Base-by-base conservation (phyloP, 1,140 invertebrate species). In the Hycleus cichorii region DNA sequence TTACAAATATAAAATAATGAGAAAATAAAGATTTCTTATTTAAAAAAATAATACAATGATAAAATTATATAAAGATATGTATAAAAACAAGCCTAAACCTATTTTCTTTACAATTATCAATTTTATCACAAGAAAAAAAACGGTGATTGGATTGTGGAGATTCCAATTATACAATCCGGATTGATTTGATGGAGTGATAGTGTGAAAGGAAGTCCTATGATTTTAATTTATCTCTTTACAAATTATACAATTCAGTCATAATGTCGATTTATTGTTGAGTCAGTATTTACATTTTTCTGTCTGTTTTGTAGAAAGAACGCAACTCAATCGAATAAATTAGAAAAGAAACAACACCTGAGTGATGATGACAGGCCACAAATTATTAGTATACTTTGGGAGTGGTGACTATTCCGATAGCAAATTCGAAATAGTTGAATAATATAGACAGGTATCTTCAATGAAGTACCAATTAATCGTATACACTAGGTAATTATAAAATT, bases 231-330 rank as follows among this genome's bases (percentile, higher is more conserved):
- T 32, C 32, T 32, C 53, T 53, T 57, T 64, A 57, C 57, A 62
- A 59, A 59, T 62, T 64, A 59, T 62, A 64, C 59, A 62, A 51
- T 25, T 49, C 45, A 62, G 62, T 64, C 57, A 62, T 60, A 59
- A 54, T 60, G 25, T 32, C 32, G 32, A 32, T 54, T 59, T 48
- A 47, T 40, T 39, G 49, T 60, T 53, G 32, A 51, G 25, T 38
- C 18, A 32, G 49, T 53, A 47, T 60, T 46, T 60, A 56, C 25
- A 49, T 25, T 25, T 9, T 18, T 32, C 39, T 49, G 11, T 43
- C 24, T 43, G 42, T 45, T 32, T 18, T 27, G 39, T 32, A 32
- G 4, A 32, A 32, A 32, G 32, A 32, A 32, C 32, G 50, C 49
- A 59, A 47, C 10, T 53, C 26, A 40, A 32, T 32, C 7, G 32